These are phyloP conservation scores for Dermatophagoides farinae DNA, from an alignment of 1,140 invertebrate species.

Conservation along the genomic window DNA sequence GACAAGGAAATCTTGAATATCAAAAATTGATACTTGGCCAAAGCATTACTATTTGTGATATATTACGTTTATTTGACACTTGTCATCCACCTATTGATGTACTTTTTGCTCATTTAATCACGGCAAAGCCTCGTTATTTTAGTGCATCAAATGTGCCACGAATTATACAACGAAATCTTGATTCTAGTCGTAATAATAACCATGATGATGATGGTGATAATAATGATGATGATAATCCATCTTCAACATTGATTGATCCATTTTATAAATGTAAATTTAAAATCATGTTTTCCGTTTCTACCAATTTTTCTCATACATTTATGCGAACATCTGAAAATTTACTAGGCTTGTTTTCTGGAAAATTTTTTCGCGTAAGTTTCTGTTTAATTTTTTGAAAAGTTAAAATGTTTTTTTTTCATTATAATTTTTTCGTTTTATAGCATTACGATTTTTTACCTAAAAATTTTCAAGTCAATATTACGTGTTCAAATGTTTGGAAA, in stretches of 20 bases:
- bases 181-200: neutral
- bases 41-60: conserved; percentile 37
- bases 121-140: conserved; percentile 50
- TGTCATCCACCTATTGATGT: conserved; percentile 40
- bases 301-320: neutral
- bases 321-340: neutral
- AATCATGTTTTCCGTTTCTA: conserved; percentile 3
- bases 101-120: conserved; percentile 34
- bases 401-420: neutral
- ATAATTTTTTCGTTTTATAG: neutral
- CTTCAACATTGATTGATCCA: neutral
- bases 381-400: neutral
- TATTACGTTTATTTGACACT: conserved; percentile 40
- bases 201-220: neutral
- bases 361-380: neutral
- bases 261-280: neutral
- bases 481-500: neutral
- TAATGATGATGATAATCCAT: neutral
- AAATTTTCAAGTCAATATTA: neutral
- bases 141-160: conserved; percentile 39
- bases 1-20: conserved; percentile 41
- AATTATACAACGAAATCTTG: neutral
- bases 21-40: conserved; percentile 35
- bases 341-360: neutral
- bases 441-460: neutral